Conservation (phyloP, 30 jellyfish, hydroid and myxozoan genomes). For the Hydractinia symbiolongicarpus region DNA sequence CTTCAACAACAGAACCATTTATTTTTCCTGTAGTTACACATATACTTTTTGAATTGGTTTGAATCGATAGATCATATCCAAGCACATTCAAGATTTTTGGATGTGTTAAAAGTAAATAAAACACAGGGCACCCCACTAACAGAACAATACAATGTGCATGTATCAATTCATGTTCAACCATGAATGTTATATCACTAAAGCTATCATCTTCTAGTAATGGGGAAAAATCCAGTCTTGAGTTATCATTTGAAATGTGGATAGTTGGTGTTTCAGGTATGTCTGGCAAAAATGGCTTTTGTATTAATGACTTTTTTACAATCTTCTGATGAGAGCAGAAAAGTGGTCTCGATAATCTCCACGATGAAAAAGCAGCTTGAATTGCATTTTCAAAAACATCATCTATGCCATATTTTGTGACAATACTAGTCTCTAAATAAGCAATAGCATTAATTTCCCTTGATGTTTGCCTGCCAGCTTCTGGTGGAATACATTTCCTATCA, state of each 20-base stretch:
- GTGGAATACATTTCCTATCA: slow-evolving; percentile 45
- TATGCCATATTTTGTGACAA: slow-evolving; percentile 85
- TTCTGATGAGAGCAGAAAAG: slow-evolving; percentile 53
- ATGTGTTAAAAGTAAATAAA: slow-evolving; percentile 56
- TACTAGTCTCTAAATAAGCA: slow-evolving; percentile 78
- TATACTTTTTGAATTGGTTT: not conserved
- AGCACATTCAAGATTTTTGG: slow-evolving; percentile 30
- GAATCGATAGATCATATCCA: not conserved
- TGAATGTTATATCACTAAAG: slow-evolving; percentile 59
- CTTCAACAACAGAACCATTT: slow-evolving; percentile 46
- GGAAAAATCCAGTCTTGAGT: slow-evolving; percentile 36
- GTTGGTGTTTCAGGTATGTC: slow-evolving; percentile 59
- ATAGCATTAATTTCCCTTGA: slow-evolving; percentile 78
- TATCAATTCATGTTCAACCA: slow-evolving; percentile 54
- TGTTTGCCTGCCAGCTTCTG: slow-evolving; percentile 89
- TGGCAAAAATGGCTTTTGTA: slow-evolving; percentile 88
- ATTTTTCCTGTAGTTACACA: slow-evolving; percentile 43
- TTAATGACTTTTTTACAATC: slow-evolving; percentile 47
- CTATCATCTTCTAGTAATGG: slow-evolving; percentile 42
- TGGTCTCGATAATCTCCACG: slow-evolving; percentile 61
- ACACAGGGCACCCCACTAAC: slow-evolving; percentile 50
- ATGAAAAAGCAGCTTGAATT: slow-evolving; percentile 75
- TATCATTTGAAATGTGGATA: slow-evolving; percentile 33
- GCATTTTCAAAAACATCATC: slow-evolving; percentile 83
- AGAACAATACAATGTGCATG: slow-evolving; percentile 59